Percentiles rank a stretch among this genome's conserved stretches.
phyloP scores from a whole-genome alignment of 2,888 invertebrate species.

The Barypeithes pellucidus region DNA sequence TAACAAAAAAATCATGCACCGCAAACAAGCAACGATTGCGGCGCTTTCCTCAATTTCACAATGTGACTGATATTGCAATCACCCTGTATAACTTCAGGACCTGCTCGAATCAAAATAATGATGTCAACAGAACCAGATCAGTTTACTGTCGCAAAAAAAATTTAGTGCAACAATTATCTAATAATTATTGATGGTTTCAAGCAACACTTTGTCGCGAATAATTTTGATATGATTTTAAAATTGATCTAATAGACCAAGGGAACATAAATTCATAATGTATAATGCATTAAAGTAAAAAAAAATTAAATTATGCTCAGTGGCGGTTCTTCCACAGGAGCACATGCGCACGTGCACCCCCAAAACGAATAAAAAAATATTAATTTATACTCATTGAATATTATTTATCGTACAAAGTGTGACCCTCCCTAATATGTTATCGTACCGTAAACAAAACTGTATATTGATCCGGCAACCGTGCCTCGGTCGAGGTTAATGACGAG shows the following conservation, averaged over 20 bases:
- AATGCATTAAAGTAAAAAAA: too few relatives aligned
- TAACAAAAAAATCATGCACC: background rate
- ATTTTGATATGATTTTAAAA: conserved; percentile 4
- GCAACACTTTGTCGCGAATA: conserved; percentile 13
- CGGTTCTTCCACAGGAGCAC: too few relatives aligned
- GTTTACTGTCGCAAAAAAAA: conserved; percentile 29
- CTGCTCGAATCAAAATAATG: conserved; percentile 11
- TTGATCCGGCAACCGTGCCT: too few relatives aligned
- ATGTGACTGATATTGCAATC: conserved; percentile 7
- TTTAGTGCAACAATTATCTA: conserved; percentile 50
- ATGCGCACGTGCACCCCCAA: too few relatives aligned
- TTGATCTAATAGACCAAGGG: conserved; percentile 35
- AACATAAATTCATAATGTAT: too few relatives aligned
- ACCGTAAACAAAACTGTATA: too few relatives aligned
- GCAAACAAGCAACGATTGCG: background rate
- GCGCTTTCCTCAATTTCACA: conserved; percentile 7
- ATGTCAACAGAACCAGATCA: conserved; percentile 45
- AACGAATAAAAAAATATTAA: too few relatives aligned
- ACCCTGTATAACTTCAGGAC: conserved; percentile 18
- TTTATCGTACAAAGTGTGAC: too few relatives aligned
- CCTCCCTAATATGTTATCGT: too few relatives aligned
- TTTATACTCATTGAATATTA: too few relatives aligned
- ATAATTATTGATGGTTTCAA: conserved; percentile 42
- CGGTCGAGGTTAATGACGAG: too few relatives aligned
- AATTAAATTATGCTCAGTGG: too few relatives aligned